Evolutionary conservation across 2,797 vertebrate species (phyloP).

Genomic region (Melanotaenia boesemani): DNA sequence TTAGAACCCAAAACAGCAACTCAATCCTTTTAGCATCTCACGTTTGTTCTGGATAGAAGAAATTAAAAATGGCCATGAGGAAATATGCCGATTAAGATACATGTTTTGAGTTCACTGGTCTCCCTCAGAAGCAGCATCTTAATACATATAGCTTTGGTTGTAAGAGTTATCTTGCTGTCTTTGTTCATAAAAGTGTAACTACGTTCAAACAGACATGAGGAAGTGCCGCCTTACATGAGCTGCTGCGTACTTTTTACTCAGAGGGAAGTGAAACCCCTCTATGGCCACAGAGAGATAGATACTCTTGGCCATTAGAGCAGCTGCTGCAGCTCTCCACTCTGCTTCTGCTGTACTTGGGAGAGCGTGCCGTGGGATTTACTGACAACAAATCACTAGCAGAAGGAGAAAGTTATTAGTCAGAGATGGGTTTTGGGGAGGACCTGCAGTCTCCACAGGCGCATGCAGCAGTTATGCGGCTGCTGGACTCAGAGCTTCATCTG

Average conservation of each 20-base stretch:
- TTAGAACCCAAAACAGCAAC: neutral
- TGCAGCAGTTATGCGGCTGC: conserved; percentile 87
- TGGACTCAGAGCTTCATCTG: conserved; percentile 93
- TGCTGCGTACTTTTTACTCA: conserved; percentile 26
- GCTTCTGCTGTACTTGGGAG: conserved; percentile 8
- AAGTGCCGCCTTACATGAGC: conserved; percentile 54
- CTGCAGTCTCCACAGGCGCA: conserved; percentile 90
- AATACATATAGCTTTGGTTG: neutral
- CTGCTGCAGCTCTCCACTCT: conserved; percentile 25
- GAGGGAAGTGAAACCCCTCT: conserved; percentile 67
- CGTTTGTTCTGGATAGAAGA: neutral
- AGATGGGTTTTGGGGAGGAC: conserved; percentile 92
- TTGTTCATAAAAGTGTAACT: conserved; percentile 27
- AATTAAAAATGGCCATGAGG: conserved; percentile 3
- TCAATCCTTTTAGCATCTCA: neutral
- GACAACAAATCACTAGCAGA: neutral
- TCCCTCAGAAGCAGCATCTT: neutral
- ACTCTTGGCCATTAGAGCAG: conserved; percentile 34
- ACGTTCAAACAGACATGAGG: conserved; percentile 52
- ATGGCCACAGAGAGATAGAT: conserved; percentile 26
- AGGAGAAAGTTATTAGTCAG: neutral
- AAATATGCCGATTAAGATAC: conserved; percentile 6
- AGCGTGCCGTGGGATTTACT: conserved; percentile 9
- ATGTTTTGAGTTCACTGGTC: neutral
- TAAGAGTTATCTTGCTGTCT: neutral